Base-by-base conservation (phyloP, 2,888 invertebrate species). In the Cacoxenus indagator region DNA sequence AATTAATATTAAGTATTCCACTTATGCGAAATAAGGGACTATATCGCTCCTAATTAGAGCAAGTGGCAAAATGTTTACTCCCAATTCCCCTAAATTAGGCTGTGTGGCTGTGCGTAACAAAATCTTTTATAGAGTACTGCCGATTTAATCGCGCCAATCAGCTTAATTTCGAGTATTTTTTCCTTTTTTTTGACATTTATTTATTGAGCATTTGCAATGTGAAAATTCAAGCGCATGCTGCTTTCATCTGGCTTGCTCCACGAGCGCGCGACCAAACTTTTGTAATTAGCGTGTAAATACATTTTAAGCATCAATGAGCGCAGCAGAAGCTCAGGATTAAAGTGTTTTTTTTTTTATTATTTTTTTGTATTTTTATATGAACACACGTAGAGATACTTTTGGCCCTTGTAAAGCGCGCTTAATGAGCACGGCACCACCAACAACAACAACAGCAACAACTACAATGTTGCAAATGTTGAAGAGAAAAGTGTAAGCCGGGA, bases 341-440 rank as follows among this genome's bases (percentile, higher is more conserved):
- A 64, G 55, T 55, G 19, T 64, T 61, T 57, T 67, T 59, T 61
- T 61, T 2, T 19, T 1, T 14, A 31, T 31, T 31, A 31, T 31
- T 31, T 31, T 31, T 31, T 4, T 6, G 31, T 31, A 31, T 31
- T 4, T 31, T 6, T 31, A 9, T 31, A 31, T 31, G 31, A 6
- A 9, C 9, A 9, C 9, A 31, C 9, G 31, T 31, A 14, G 8
- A 4, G 1, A 4, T 37, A 65, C n/a, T n/a, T 17, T 64, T 6
- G 17, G 51, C 8, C 51, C 22, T 51, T 17, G 17, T 66, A 54
- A 67, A 67, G 48, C 14, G 19, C 24, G 29, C 37, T 26, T 67
- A 67, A 67, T 48, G 61, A 62, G 67, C 67, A 73, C 75, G 71
- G 64, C 70, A 64, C 79, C 74, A 79, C 71, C 79, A 79, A 62